These are phyloP conservation scores for Nannoperca obscura DNA, from an alignment of 2,797 vertebrate species.

Conservation along the genomic window DNA sequence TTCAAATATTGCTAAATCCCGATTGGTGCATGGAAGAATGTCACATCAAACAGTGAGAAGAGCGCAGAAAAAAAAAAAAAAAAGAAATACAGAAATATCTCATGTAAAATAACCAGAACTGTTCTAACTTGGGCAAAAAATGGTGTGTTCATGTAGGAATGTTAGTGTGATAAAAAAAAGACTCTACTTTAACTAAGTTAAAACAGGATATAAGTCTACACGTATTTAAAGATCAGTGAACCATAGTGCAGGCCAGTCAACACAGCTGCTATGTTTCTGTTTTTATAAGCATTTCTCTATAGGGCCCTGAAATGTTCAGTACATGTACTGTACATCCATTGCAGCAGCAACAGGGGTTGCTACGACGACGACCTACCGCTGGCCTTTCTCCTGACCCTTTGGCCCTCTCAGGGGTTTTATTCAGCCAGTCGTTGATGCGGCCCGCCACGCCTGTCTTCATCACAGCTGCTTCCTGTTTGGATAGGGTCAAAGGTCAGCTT, in stretches of 20 bases:
- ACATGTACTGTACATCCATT: conserved; percentile 7
- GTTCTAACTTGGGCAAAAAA: neutral
- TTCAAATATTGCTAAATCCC: conserved; percentile 7
- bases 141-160: neutral
- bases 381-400: conserved; percentile 92
- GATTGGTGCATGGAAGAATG: neutral
- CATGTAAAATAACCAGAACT: neutral
- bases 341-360: conserved; percentile 38
- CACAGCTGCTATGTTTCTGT: neutral
- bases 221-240: neutral
- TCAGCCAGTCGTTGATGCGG: conserved; percentile 99
- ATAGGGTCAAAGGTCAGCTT: conserved; percentile 73
- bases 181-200: no score
- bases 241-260: neutral
- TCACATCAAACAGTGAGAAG: conserved; percentile 11
- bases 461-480: conserved; percentile 93
- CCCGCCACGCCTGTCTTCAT: conserved; percentile 98
- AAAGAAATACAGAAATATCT: neutral
- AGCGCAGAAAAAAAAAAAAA: neutral
- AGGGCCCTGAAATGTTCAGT: neutral
- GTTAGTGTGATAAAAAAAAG: no score
- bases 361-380: conserved; percentile 85
- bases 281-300: neutral
- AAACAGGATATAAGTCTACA: neutral
- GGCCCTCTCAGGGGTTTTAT: conserved; percentile 94